phyloP scores from a whole-genome alignment of 2,797 vertebrate species.

The Sciurus carolinensis region DNA sequence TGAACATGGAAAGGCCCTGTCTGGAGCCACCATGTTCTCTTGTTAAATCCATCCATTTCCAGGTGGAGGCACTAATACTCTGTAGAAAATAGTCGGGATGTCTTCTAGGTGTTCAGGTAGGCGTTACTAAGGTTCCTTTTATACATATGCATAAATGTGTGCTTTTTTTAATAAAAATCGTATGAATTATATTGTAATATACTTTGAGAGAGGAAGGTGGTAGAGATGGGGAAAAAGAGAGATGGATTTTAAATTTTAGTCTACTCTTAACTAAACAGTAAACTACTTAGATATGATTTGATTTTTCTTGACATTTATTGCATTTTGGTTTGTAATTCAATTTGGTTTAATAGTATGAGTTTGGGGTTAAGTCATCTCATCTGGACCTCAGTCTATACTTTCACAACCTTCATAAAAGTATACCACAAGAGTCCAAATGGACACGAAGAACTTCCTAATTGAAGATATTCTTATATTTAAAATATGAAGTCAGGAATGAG shows the following conservation, averaged over 20 bases:
- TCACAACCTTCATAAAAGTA: conserved; percentile 19
- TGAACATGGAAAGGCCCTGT: neutral
- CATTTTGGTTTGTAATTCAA: conserved; percentile 38
- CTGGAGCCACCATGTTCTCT: neutral
- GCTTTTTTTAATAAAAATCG: conserved; percentile 34
- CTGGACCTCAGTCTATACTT: conserved; percentile 8
- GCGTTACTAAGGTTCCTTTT: conserved; percentile 32
- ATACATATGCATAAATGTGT: neutral
- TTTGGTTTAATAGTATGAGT: neutral
- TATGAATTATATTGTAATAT: neutral
- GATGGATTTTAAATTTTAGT: conserved; percentile 42
- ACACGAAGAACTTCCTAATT: neutral
- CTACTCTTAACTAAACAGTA: neutral
- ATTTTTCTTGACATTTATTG: conserved; percentile 53
- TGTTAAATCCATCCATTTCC: neutral
- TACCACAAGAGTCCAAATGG: neutral
- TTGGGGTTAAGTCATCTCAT: neutral
- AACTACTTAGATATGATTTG: conserved; percentile 23
- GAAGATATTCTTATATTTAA: neutral
- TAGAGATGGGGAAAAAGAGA: neutral
- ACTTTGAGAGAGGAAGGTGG: neutral
- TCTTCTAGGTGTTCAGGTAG: neutral
- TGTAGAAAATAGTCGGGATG: neutral
- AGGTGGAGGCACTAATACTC: neutral
- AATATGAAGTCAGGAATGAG: neutral